Base-by-base conservation (phyloP, 1,140 invertebrate species). In the Lordiphosa stackelbergi region DNA sequence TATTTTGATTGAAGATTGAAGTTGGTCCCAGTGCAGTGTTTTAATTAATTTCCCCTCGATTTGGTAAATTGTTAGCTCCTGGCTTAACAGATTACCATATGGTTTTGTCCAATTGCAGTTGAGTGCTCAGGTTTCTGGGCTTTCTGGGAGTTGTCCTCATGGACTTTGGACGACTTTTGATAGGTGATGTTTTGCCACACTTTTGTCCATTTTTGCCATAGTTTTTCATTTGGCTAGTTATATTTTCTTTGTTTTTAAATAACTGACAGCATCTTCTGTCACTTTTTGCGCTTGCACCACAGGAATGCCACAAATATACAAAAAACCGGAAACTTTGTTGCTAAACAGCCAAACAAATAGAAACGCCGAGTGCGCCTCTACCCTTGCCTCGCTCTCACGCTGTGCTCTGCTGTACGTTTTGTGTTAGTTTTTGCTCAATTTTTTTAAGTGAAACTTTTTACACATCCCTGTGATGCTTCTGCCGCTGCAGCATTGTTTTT, bases 341-440 rank as follows among this genome's bases (percentile, higher is more conserved):
- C 69, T 71, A 69, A 71, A 71, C 65, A 71, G 60, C 51, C 65
- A 71, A 66, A 71, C 69, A 69, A 69, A 70, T 70, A 68, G 64
- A 70, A 63, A 68, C 62, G 68, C 12, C 22, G 13, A 4, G 9
- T 51, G 0, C 7, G n/a, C 12, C 13, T 24, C 22, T 24, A 1
- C 28, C 36, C 10, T 11, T 40, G 1, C 19, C 40, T 19, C 22
- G n/a, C 35, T 22, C 6, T 34, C 10, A 7, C 19, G 36, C 40
- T 36, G 24, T 28, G 28, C 9, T 38, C 37, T 19, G n/a, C 5
- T 41, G 10, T 43, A 7, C 19, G 8, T 42, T 49, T 7, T 57
- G 37, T 41, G 34, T 42, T 42, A n/a, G 22, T 46, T 49, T 57
- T 53, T 57, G 60, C 45, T n/a, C 7, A 36, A 35, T 66, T 37